Conservation (phyloP, 2,113 vertebrate genomes). For the Nycticryphes semicollaris region DNA sequence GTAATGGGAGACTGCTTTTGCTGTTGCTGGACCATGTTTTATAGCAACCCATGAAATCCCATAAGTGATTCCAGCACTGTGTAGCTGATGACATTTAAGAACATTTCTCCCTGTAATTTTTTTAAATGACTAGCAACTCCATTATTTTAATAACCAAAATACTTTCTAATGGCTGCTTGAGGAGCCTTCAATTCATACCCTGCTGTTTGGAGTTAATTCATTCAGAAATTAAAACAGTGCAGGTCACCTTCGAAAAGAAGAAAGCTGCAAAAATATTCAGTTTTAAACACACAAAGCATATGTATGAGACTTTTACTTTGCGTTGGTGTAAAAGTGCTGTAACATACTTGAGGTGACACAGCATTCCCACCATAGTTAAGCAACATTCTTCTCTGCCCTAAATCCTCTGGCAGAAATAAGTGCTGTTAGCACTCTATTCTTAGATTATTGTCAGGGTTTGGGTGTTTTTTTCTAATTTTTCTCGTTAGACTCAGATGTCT, state of each 20-base stretch:
- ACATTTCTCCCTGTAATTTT: not conserved
- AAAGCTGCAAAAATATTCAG: not conserved
- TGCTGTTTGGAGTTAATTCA: constrained; percentile 14
- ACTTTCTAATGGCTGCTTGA: constrained; percentile 15
- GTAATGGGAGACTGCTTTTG: not conserved
- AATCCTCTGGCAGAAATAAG: not conserved
- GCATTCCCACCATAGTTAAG: not conserved
- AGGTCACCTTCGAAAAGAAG: constrained; percentile 12
- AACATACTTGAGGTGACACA: not conserved
- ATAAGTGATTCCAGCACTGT: not conserved
- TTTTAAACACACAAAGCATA: not conserved
- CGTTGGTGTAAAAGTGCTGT: not conserved
- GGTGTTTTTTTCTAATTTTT: not conserved
- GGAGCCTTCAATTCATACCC: constrained; percentile 1
- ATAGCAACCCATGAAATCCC: not conserved
- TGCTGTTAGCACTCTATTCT: not conserved
- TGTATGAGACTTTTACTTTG: not conserved
- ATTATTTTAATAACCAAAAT: constrained; percentile 31
- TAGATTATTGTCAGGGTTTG: not conserved
- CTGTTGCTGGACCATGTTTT: not conserved
- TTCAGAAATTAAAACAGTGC: not conserved
- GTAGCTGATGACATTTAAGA: constrained; percentile 4
- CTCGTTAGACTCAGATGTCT: not conserved
- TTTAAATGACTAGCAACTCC: not conserved
- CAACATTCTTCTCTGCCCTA: not conserved